Evolutionary conservation across 1,140 invertebrate genomes (phyloP).

Genomic region (Formica selysi): DNA sequence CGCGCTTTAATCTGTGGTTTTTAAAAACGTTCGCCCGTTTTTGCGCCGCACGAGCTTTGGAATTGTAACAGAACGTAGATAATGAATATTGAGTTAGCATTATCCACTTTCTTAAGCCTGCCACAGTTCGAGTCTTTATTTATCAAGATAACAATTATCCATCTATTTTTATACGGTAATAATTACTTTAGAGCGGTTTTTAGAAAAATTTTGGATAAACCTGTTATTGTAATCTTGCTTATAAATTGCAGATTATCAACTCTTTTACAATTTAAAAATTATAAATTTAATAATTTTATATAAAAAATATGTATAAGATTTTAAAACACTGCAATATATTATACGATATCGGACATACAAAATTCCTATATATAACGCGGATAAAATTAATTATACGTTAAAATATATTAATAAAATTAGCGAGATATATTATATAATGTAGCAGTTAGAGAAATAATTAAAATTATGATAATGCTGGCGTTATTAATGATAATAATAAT

Average conservation of each 20-base stretch:
- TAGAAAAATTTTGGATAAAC: neutral
- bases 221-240: neutral
- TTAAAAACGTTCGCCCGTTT: slow-evolving; percentile 36
- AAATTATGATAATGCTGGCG: neutral
- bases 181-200: neutral
- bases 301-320: neutral
- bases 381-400: neutral
- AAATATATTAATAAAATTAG: slow-evolving; percentile 20
- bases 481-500: neutral
- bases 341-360: neutral
- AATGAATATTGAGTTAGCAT: neutral
- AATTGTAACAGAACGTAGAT: slow-evolving; percentile 12
- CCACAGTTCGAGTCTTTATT: neutral
- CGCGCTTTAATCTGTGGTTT: slow-evolving; percentile 53
- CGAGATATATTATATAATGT: neutral
- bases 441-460: neutral
- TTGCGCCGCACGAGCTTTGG: neutral
- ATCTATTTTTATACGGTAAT: neutral
- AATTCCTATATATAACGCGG: neutral
- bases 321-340: neutral
- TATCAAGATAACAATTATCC: neutral
- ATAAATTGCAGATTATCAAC: neutral
- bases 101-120: neutral
- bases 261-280: neutral
- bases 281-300: neutral